A percentile compares a stretch with the other conserved stretches of the same genome.
These are phyloP conservation scores for Ianthella basta DNA, from an alignment of 37 sponge, comb jelly and placozoan species.

Conservation along the genomic window DNA sequence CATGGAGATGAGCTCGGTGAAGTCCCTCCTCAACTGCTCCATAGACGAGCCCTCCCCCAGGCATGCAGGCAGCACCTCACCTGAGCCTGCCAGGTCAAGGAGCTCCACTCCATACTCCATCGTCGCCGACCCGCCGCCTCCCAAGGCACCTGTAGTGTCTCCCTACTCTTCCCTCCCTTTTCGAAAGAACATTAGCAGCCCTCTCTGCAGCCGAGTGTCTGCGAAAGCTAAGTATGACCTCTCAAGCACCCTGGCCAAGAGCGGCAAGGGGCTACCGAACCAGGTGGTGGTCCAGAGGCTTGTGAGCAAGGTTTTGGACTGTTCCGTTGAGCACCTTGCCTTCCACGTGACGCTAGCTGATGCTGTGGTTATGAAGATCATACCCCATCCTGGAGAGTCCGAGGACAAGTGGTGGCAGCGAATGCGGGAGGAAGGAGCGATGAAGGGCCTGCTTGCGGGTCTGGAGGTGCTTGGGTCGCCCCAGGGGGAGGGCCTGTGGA, in stretches of 20 bases:
- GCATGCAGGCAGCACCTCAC: neutral
- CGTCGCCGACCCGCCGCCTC: neutral
- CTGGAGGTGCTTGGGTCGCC: slow-evolving; percentile 65
- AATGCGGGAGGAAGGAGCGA: slow-evolving; percentile 33
- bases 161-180: neutral
- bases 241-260: slow-evolving; percentile 11
- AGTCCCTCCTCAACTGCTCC: slow-evolving; percentile 13
- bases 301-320: slow-evolving; percentile 37
- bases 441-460: slow-evolving; percentile 55
- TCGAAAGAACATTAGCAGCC: neutral
- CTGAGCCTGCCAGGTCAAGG: neutral
- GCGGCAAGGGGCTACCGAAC: slow-evolving; percentile 43
- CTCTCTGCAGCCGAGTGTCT: neutral
- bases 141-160: neutral
- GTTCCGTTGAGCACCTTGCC: slow-evolving; percentile 57
- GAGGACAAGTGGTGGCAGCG: slow-evolving; percentile 57
- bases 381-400: slow-evolving; percentile 69
- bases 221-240: neutral
- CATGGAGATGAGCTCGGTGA: slow-evolving; percentile 33
- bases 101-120: slow-evolving; percentile 16
- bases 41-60: neutral
- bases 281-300: slow-evolving; percentile 39
- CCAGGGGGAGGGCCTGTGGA: slow-evolving; percentile 74
- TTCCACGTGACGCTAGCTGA: slow-evolving; percentile 70
- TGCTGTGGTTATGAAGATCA: slow-evolving; percentile 63